Base-by-base conservation (phyloP, 2,888 invertebrate species). In the Drymonia ruficornis region DNA sequence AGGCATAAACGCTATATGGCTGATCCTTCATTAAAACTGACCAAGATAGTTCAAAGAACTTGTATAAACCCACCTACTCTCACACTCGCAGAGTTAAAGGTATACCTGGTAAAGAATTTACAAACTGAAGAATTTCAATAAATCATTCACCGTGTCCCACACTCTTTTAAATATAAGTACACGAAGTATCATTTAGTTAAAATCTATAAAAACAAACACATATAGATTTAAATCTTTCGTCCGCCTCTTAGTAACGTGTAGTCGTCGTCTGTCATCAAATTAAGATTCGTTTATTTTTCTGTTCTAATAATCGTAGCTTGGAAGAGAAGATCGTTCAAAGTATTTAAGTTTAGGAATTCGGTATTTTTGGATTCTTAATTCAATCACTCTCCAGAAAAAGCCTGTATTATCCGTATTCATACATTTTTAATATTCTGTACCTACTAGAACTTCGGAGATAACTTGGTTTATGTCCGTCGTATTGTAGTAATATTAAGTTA, bases 221-320 rank as follows among this genome's bases (percentile, higher is more conserved):
- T 47, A 31, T 45, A 31, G 52, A 59, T 57, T 68, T 63, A 54
- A 64, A 75, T 72, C 65, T 72, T 65, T 71, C 67, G 71, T 67
- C 63, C 51, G 52, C 57, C 56, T 52, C 49, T 60, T 28, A 55
- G 57, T 6, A 53, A 61, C 43, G 53, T 59, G 74, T 51, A 48
- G 69, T 76, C 73, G 73, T 66, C 36, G 16, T n/a, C 63, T 74
- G 73, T 76, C 74, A 52, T 69, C 70, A 63, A 61, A 63, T 59
- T 49, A 38, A 57, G 18, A 50, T 50, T 46, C 42, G 57, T 70
- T 67, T 57, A 55, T 65, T 65, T 67, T 65, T 56, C 50, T 63
- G 54, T 43, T 46, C 18, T 47, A 43, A 55, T 55, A 54, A 56
- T 46, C 44, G 16, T 42, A 19, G 19, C 16, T 31, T 19, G n/a